phyloP scores from a whole-genome alignment of 2,797 vertebrate genomes.

The Parauchenoglanis ngamensis region DNA sequence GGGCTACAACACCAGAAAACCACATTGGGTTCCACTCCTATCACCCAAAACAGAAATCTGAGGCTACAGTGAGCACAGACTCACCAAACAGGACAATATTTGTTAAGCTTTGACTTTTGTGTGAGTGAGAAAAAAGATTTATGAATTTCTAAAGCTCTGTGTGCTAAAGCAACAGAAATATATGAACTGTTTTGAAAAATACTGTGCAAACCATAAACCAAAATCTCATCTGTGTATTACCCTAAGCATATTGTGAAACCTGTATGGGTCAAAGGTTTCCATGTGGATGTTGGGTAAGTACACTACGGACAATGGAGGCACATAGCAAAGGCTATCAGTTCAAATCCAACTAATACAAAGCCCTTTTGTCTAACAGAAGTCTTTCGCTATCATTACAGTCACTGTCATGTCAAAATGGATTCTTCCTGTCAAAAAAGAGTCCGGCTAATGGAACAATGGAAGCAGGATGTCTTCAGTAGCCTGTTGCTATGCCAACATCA shows the following conservation, averaged over 20 bases:
- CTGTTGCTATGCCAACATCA: conserved; percentile 59
- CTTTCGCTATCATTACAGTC: conserved; percentile 43
- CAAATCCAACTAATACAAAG: conserved; percentile 36
- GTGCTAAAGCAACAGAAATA: not conserved
- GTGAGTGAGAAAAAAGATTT: not conserved
- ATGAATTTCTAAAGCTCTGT: not conserved
- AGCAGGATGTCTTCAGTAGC: conserved; percentile 45
- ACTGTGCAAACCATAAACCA: not conserved
- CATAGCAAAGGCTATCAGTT: conserved; percentile 14
- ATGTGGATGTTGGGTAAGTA: not conserved
- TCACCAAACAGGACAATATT: not conserved
- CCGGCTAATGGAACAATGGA: conserved; percentile 51
- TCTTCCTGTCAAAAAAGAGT: conserved; percentile 41
- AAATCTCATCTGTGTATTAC: not conserved
- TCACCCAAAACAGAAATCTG: not conserved
- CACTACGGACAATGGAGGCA: not conserved
- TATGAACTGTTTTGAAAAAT: not conserved
- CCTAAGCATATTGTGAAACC: not conserved
- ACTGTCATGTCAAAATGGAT: conserved; percentile 43
- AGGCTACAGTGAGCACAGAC: not conserved
- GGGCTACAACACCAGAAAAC: not conserved
- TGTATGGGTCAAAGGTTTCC: not conserved
- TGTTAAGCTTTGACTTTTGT: not conserved
- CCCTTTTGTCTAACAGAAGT: conserved; percentile 40
- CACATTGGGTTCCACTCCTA: not conserved